Base-by-base conservation (phyloP, 2,113 vertebrate species). In the Corythaixoides concolor region DNA sequence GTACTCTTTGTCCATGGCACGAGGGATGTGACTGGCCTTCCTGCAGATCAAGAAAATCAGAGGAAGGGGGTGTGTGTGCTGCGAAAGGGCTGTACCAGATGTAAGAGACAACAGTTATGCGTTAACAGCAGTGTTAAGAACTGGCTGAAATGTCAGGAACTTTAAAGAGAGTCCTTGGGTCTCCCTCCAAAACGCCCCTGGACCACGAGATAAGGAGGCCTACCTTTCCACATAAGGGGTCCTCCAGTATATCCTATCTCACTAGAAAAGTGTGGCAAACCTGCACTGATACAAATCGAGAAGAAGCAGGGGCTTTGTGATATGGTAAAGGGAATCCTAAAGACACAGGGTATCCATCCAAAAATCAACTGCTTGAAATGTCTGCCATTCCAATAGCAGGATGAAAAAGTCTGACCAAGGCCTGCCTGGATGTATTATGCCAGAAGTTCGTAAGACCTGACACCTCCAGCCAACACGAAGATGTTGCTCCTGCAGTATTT, bases 1-100 rank as follows among this genome's bases (percentile, higher is more conserved):
- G 9, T 62, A 39, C 66, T 78, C 3, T 1, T 4, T 78, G 14
- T 58, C 45, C 2, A 2, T 15, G 32, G 56, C 19, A 33, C 0
- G 0, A 75, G 11, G 21, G 33, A 27, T 70, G 28, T 35, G 30
- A 53, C 14, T 85, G 50, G 23, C 27, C 45, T 67, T 6, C 52
- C 67, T 50, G 22, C 41, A 75, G 41, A 59, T 3, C 35, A n/a
- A 35, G 28, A 12, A 70, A 26, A 47, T 19, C 21, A 14, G 62
- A 80, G 37, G 53, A 72, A 56, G 20, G n/a, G 67, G n/a, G 8
- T 19, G 7, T 41, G 20, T 47, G 43, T 63, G 37, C 50, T 60
- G 45, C 49, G 43, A 8, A 72, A 53, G 19, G 18, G 33, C 45
- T 32, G 4, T 7, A 39, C 20, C 63, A 55, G 53, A 17, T 33